Conservation (phyloP, 2,888 invertebrate species). For the Meteorus colon region DNA sequence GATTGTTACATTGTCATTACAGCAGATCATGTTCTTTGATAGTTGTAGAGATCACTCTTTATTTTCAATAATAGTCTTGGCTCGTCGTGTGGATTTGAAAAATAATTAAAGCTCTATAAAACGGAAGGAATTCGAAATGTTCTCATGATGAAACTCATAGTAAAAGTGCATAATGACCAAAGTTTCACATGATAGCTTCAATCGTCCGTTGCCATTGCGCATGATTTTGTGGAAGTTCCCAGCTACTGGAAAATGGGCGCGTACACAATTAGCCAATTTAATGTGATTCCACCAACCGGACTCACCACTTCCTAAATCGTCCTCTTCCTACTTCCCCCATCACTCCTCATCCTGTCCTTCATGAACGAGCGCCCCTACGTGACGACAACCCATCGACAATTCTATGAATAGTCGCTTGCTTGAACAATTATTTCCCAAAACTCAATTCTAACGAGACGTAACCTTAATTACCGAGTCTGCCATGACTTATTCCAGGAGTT, state of each 20-base stretch:
- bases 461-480: conserved; percentile 38
- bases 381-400: conserved; percentile 38
- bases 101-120: too few relatives aligned
- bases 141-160: too few relatives aligned
- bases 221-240: conserved; percentile 1
- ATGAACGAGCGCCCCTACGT: conserved; percentile 25
- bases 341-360: conserved; percentile 7
- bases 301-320: conserved; percentile 7
- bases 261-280: conserved; percentile 37
- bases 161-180: neutral
- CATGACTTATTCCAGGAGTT: conserved; percentile 24
- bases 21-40: too few relatives aligned
- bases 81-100: too few relatives aligned
- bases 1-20: too few relatives aligned
- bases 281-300: conserved; percentile 30
- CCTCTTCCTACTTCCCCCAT: neutral
- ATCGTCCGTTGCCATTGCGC: neutral
- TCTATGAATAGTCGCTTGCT: conserved; percentile 41
- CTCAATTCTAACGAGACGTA: conserved; percentile 35
- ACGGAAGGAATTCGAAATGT: too few relatives aligned
- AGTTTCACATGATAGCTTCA: neutral
- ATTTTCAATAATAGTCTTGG: too few relatives aligned
- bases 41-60: too few relatives aligned
- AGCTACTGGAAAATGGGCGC: conserved; percentile 21
- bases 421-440: conserved; percentile 41